Evolutionary conservation across 2,797 vertebrate genomes (phyloP).

Genomic region (Cyprinella venusta): DNA sequence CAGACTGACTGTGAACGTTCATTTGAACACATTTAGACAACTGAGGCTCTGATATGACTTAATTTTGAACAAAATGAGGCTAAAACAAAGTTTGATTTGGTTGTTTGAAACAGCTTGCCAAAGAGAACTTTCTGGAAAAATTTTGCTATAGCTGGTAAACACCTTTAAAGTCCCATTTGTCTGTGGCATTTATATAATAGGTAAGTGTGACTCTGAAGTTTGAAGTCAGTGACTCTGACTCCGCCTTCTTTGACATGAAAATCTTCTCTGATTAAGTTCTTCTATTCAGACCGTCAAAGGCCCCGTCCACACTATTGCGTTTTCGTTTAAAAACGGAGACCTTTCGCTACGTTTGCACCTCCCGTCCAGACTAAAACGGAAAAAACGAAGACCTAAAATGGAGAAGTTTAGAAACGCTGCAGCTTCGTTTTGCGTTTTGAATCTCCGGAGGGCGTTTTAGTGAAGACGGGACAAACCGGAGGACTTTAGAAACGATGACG

Average conservation of each 20-base stretch:
- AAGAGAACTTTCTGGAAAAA: neutral
- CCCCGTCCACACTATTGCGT: too few species aligned
- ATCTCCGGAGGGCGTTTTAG: too few species aligned
- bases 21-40: neutral
- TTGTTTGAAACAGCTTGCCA: neutral
- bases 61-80: neutral
- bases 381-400: too few species aligned
- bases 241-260: neutral
- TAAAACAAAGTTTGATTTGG: neutral
- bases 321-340: too few species aligned
- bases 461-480: too few species aligned
- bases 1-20: neutral
- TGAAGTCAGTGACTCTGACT: too few species aligned
- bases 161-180: neutral
- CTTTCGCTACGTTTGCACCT: too few species aligned
- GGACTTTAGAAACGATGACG: too few species aligned
- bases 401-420: too few species aligned
- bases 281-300: neutral
- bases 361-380: too few species aligned
- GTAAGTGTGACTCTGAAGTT: neutral
- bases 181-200: neutral
- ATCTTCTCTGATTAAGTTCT: neutral
- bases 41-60: neutral
- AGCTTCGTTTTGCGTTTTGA: too few species aligned
- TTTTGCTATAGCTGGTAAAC: neutral